phyloP scores from a whole-genome alignment of 2,888 invertebrate species.

The Drosophila cyrtoloma region DNA sequence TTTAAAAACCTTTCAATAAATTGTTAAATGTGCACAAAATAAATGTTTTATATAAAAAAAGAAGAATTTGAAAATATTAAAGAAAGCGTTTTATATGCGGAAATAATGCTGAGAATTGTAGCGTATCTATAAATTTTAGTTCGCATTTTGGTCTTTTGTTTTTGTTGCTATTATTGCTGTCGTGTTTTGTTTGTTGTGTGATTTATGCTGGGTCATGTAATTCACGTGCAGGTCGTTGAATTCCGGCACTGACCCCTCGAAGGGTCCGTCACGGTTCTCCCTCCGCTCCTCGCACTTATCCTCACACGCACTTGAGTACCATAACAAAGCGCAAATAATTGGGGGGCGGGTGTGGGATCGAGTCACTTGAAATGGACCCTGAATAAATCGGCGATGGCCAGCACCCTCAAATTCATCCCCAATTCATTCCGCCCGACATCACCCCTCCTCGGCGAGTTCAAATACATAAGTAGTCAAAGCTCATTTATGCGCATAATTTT shows the following conservation, averaged over 20 bases:
- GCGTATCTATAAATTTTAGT: neutral
- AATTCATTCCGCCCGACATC: neutral
- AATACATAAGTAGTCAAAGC: conserved; percentile 60
- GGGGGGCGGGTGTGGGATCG: conserved; percentile 16
- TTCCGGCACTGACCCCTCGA: conserved; percentile 28
- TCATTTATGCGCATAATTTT: conserved; percentile 79
- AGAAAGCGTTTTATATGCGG: neutral
- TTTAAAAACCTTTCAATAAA: neutral
- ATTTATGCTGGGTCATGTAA: conserved; percentile 70
- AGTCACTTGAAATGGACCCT: conserved; percentile 33
- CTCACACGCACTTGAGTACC: conserved; percentile 39
- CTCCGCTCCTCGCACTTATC: conserved; percentile 17
- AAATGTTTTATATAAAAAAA: neutral
- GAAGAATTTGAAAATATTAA: too few relatives aligned
- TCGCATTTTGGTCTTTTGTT: neutral
- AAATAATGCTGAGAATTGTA: neutral
- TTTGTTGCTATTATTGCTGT: conserved; percentile 17
- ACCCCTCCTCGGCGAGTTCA: conserved; percentile 32
- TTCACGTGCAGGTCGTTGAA: conserved; percentile 55
- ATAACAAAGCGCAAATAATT: conserved; percentile 58
- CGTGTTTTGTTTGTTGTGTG: conserved; percentile 37
- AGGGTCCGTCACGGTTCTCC: conserved; percentile 3
- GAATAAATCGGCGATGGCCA: conserved; percentile 48
- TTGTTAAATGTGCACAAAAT: neutral
- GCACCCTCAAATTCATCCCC: neutral